Evolutionary conservation across 2,888 invertebrate genomes (phyloP).

Genomic region (Myopa tessellatipennis): DNA sequence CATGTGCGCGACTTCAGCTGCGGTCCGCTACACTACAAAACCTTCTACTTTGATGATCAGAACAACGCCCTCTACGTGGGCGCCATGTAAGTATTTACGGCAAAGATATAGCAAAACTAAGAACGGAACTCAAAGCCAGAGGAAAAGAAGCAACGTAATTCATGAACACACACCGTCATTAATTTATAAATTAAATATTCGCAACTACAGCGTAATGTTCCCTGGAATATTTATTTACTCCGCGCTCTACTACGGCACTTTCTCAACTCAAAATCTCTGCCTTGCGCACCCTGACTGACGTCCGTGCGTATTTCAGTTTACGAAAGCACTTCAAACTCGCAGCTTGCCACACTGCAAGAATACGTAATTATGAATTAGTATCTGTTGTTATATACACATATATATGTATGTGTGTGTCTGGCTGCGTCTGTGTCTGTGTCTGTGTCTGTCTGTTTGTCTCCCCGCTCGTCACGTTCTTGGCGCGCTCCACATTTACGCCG

Average conservation of each 20-base stretch:
- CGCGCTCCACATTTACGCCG: neutral
- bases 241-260: neutral
- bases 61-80: constrained; percentile 91
- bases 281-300: constrained; percentile 27
- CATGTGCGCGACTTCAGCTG: constrained; percentile 93
- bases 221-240: neutral
- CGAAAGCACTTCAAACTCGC: constrained; percentile 35
- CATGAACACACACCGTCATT: constrained; percentile 1
- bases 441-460: constrained; percentile 28
- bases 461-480: constrained; percentile 4
- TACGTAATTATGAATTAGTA: constrained; percentile 65
- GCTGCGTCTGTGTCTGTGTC: constrained; percentile 29
- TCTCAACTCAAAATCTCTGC: constrained; percentile 24
- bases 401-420: constrained; percentile 25
- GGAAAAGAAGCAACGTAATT: constrained; percentile 2
- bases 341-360: constrained; percentile 59
- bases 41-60: constrained; percentile 88
- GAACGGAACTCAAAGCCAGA: neutral
- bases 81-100: constrained; percentile 84
- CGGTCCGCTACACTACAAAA: constrained; percentile 90
- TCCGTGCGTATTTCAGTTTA: constrained; percentile 34
- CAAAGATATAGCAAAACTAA: neutral
- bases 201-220: constrained; percentile 13
- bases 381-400: constrained; percentile 40
- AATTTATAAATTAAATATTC: constrained; percentile 21